Evolutionary conservation across 1,140 invertebrate genomes (phyloP), one percentile per base, ranked within the genome.

Genomic region (Hirudo medicinalis): DNA sequence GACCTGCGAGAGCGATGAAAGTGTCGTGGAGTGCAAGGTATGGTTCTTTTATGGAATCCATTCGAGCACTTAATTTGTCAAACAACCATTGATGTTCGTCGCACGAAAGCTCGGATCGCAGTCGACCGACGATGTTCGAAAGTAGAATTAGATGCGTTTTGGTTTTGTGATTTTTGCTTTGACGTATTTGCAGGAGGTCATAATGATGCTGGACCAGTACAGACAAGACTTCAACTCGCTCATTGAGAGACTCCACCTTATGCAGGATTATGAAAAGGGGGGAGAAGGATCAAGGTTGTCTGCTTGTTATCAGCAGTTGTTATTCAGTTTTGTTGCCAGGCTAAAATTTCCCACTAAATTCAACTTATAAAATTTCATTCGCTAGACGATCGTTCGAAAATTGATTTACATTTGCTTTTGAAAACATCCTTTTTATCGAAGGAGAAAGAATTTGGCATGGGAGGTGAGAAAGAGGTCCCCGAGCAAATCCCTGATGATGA

Each of bases 381-480:
- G 20, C 17, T 32, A 4, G 25, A 57, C 25, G 5, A 25, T 25
- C 9, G 54, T 5, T 2, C 54, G 9, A 57, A n/a, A 57, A 57
- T 6, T 6, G 9, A 49, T 49, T 49, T 49, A 49, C 3, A 8
- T 49, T 49, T 49, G 9, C 13, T 49, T 49, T 49, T 3, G 13
- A 17, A 49, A 17, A 15, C 43, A 54, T 71, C 0, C 63, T 72
- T 63, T 70, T 72, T 71, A 57, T 55, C 73, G 75, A 70, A 83
- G 92, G 71, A 90, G 91, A 5, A 89, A 88, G 60, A 92, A 92
- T 25, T 82, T 96, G 67, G 90, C 93, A 19, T 96, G 93, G 93
- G 92, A 96, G 83, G 88, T 96, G 36, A 85, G 91, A 72, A 96
- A 95, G 82, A 92, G 91, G 72, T 93, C 92, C 73, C 90, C 92